Percentiles rank a stretch among this genome's conserved stretches.
phyloP scores from a whole-genome alignment of 1,140 invertebrate species.

The Mylabris phalerata region DNA sequence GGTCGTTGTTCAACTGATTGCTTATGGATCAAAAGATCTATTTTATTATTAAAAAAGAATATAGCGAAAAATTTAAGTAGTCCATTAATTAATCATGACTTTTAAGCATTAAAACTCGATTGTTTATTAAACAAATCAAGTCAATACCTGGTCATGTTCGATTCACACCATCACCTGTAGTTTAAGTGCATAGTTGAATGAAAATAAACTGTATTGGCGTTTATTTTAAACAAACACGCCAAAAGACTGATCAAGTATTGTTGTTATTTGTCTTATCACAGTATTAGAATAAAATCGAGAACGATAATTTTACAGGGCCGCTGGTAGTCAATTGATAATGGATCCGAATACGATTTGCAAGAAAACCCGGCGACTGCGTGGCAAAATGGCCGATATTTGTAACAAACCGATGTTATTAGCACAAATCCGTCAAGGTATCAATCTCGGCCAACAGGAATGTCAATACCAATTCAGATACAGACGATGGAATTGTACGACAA shows the following conservation, averaged over 20 bases:
- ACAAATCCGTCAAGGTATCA: slow-evolving; percentile 69
- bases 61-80: slow-evolving; percentile 17
- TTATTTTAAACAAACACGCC: too few relatives aligned
- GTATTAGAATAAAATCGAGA: too few relatives aligned
- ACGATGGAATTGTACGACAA: slow-evolving; percentile 78
- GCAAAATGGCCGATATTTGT: slow-evolving; percentile 69
- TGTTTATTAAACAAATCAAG: slow-evolving; percentile 24
- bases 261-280: too few relatives aligned
- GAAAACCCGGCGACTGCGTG: slow-evolving; percentile 62
- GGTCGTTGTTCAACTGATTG: slow-evolving; percentile 3
- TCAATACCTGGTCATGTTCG: slow-evolving; percentile 18
- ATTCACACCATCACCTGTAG: slow-evolving; percentile 19
- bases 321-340: slow-evolving; percentile 76
- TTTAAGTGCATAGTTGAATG: not conserved
- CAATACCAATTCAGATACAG: slow-evolving; percentile 76
- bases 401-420: slow-evolving; percentile 65
- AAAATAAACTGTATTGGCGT: slow-evolving; percentile 16
- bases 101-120: slow-evolving; percentile 19
- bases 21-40: not conserved
- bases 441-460: slow-evolving; percentile 73
- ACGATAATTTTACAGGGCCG: slow-evolving; percentile 51
- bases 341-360: slow-evolving; percentile 83
- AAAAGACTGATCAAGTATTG: too few relatives aligned
- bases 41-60: too few relatives aligned
- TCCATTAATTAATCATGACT: slow-evolving; percentile 28